Base-by-base conservation (phyloP, 2,888 invertebrate genomes). In the Pristionchus arcanus region DNA sequence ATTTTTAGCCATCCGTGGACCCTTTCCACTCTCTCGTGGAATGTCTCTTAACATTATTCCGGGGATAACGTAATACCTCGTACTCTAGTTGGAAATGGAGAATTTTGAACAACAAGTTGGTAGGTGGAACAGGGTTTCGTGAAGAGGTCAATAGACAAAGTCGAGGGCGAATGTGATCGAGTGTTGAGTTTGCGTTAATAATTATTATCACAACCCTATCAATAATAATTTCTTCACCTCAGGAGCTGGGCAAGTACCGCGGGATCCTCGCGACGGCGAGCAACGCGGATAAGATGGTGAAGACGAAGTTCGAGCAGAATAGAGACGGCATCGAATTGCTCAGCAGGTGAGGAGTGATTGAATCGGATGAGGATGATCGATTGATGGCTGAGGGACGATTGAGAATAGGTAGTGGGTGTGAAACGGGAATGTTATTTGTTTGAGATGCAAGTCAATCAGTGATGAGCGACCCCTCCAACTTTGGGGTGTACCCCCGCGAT, bases 221-320 rank as follows among this genome's bases (percentile, higher is more conserved):
- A 28, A 68, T 77, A 16, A 4, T 74, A n/a, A n/a, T 34, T 21
- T 31, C 74, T 34, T 74, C 34, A 19, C 0, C 7, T 49, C 90
- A 92, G 88, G 98, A 98, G 96, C 97, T 97, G n/a, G 96, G 97
- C 94, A 98, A 98, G 96, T 99, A 99, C 96, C 96, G 97, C 68
- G 97, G 94, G 95, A 98, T 98, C 95, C 97, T 99, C 92, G 97
- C 97, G 95, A 98, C 98, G 95, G 98, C 98, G 68, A 97, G 97
- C 71, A 95, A 96, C 89, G 97, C 97, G 49, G 98, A 98, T 96
- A 96, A 97, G 96, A 97, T 97, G 93, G 97, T 99, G 92, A 97
- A 97, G 92, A 97, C 97, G 93, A 98, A 98, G 96, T 98, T 97
- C 95, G 97, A 97, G 92, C 96, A 96, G 55, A 97, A 98, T 95